A percentile compares a stretch with the other conserved stretches of the same genome.
These are phyloP conservation scores for Chanos chanos DNA, from an alignment of 2,797 vertebrate genomes.

Conservation along the genomic window DNA sequence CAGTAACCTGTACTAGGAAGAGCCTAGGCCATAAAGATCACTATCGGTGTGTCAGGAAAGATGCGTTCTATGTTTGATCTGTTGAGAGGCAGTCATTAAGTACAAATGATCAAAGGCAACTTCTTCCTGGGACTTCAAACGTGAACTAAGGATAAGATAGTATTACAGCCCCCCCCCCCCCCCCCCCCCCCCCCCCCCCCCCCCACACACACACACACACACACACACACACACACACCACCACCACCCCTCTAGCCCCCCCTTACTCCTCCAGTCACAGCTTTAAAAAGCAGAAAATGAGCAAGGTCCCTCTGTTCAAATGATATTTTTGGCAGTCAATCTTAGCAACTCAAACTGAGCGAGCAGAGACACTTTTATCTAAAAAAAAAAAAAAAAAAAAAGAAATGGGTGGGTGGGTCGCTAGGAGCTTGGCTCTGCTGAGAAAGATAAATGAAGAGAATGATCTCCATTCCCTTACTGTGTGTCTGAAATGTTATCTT, in stretches of 20 bases:
- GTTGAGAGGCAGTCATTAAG: constrained; percentile 72
- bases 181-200: constrained; percentile 18
- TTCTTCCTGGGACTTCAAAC: constrained; percentile 77
- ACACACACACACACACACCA: constrained; percentile 42
- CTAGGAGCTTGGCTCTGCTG: constrained; percentile 2
- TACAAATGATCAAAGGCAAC: constrained; percentile 73
- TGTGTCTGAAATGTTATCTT: constrained; percentile 20
- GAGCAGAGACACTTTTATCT: constrained; percentile 45
- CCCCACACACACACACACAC: no score
- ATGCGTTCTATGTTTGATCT: constrained; percentile 59
- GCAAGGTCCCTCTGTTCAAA: constrained; percentile 38
- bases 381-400: constrained; percentile 20
- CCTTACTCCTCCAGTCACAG: constrained; percentile 28
- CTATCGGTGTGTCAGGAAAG: constrained; percentile 52
- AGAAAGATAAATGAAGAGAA: constrained; percentile 9
- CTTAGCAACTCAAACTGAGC: constrained; percentile 45
- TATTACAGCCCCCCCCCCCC: constrained; percentile 59
- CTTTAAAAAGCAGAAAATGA: constrained; percentile 56
- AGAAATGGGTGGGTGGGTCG: background rate
- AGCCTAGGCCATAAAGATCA: constrained; percentile 49
- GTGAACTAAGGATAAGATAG: constrained; percentile 66
- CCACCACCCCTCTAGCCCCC: constrained; percentile 21
- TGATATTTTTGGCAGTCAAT: constrained; percentile 54
- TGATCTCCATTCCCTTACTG: background rate
- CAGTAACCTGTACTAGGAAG: constrained; percentile 36